Evolutionary conservation across 1,140 invertebrate genomes (phyloP).

Genomic region (Chrysoperla carnea): DNA sequence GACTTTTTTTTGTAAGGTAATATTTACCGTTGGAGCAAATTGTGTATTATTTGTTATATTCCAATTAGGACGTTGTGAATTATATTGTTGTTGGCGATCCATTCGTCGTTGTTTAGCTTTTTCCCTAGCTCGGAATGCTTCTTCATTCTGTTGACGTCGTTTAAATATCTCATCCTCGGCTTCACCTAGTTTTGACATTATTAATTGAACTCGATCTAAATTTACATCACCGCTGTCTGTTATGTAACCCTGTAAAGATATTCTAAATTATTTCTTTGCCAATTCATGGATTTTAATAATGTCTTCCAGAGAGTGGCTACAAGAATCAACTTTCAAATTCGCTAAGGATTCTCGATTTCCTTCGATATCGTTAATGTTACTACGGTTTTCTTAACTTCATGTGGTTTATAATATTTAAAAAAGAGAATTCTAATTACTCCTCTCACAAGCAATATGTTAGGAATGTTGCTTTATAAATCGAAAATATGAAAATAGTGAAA

Average conservation of each 20-base stretch:
- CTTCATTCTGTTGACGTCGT: constrained; percentile 70
- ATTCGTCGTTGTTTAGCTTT: constrained; percentile 43
- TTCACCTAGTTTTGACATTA: constrained; percentile 83
- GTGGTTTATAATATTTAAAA: too few species aligned
- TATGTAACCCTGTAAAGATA: constrained; percentile 62
- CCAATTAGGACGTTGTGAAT: constrained; percentile 47
- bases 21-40: constrained; percentile 52
- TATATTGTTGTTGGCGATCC: constrained; percentile 23
- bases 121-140: constrained; percentile 59
- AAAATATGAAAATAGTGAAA: too few species aligned
- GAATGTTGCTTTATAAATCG: too few species aligned
- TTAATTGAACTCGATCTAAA: constrained; percentile 81
- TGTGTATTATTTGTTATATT: constrained; percentile 40
- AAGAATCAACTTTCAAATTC: too few species aligned
- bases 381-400: too few species aligned
- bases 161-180: constrained; percentile 98
- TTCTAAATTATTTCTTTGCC: not conserved
- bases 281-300: not conserved
- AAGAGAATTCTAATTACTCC: too few species aligned
- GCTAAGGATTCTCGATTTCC: too few species aligned
- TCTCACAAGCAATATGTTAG: too few species aligned
- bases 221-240: constrained; percentile 90
- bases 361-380: too few species aligned
- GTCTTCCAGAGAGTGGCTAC: not conserved
- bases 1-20: constrained; percentile 2